Evolutionary conservation across 2,888 invertebrate genomes (phyloP).

Genomic region (Pristionchus exspectatus): DNA sequence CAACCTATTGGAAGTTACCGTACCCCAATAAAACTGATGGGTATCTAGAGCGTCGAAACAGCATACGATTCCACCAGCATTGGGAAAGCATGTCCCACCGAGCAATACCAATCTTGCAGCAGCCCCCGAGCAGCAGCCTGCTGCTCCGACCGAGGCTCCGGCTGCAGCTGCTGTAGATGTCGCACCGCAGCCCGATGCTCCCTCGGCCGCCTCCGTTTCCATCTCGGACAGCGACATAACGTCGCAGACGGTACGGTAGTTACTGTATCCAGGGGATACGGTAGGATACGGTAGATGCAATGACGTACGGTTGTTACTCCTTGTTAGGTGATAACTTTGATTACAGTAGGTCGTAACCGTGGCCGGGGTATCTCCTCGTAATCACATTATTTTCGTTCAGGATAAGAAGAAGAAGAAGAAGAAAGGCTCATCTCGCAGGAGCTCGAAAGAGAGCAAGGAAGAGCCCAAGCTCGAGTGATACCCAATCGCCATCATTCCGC

Average conservation of each 20-base stretch:
- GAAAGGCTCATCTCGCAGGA: not conserved
- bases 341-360: too few species aligned
- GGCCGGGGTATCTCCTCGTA: too few species aligned
- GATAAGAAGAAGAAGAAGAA: slow-evolving; percentile 21
- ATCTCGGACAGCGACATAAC: not conserved
- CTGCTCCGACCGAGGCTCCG: not conserved
- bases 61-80: too few species aligned
- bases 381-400: not conserved
- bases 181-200: not conserved
- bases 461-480: slow-evolving; percentile 7
- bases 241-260: not conserved
- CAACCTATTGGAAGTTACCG: too few species aligned
- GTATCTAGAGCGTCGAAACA: too few species aligned
- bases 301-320: too few species aligned
- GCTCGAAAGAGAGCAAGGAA: not conserved
- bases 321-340: too few species aligned
- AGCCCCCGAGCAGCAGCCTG: not conserved
- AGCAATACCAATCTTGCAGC: not conserved
- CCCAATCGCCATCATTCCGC: not conserved
- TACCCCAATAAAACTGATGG: too few species aligned
- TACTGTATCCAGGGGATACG: not conserved
- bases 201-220: not conserved
- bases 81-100: too few species aligned
- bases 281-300: not conserved
- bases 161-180: not conserved